These are phyloP conservation scores for Hippocampus abdominalis DNA, from an alignment of 2,113 vertebrate species.

Conservation along the genomic window DNA sequence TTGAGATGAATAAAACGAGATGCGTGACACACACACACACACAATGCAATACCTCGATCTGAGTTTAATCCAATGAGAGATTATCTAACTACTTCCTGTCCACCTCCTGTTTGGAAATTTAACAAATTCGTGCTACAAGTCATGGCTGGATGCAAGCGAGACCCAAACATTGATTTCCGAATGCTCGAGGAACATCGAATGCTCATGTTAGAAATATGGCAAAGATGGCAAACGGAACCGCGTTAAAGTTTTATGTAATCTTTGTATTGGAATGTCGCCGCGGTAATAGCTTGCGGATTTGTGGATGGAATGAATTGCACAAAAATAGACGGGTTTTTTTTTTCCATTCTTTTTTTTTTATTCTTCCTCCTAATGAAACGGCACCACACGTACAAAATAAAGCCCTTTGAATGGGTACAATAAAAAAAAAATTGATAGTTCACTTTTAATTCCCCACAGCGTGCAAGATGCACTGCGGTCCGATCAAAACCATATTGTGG, in stretches of 20 bases:
- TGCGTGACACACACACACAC: background rate
- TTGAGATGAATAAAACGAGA: background rate
- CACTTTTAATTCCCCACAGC: constrained; percentile 49
- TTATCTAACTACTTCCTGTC: constrained; percentile 9
- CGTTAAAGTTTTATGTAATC: constrained; percentile 12
- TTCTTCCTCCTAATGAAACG: constrained; percentile 69
- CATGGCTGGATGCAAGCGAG: constrained; percentile 36
- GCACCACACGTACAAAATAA: constrained; percentile 70
- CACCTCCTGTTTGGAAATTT: constrained; percentile 30
- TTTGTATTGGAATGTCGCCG: background rate
- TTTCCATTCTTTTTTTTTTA: constrained; percentile 73
- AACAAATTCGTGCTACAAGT: constrained; percentile 48
- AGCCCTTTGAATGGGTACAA: constrained; percentile 52
- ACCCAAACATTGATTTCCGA: constrained; percentile 33
- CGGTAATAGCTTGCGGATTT: background rate
- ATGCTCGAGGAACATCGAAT: constrained; percentile 18
- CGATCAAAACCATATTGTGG: constrained; percentile 3
- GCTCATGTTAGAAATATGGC: constrained; percentile 27
- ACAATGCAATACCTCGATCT: background rate
- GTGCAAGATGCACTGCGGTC: constrained; percentile 33
- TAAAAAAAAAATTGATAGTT: constrained; percentile 46
- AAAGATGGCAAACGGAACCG: background rate
- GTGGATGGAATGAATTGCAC: background rate
- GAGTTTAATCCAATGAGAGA: background rate
- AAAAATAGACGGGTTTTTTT: background rate